A percentile compares a stretch with the other conserved stretches of the same genome.
Conservation (phyloP, 2,797 vertebrate genomes). For the Pseudocheirus occidentalis region DNA sequence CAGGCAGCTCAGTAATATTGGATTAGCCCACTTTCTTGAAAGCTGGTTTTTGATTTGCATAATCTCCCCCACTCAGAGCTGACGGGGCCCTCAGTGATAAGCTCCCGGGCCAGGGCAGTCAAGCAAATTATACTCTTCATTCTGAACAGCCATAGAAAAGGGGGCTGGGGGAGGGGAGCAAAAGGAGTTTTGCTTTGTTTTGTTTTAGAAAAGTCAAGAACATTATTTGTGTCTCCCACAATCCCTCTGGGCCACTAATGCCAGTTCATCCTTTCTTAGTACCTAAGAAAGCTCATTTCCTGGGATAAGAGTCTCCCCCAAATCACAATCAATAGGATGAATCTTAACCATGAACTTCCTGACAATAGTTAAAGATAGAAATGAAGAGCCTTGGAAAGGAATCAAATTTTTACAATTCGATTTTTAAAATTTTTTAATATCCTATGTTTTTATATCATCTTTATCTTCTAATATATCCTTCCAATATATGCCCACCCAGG, state of each 20-base stretch:
- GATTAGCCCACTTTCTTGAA: conserved; percentile 86
- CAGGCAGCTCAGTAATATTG: conserved; percentile 81
- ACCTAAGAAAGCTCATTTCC: background rate
- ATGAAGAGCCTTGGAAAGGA: background rate
- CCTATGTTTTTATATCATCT: background rate
- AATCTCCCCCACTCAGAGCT: conserved; percentile 77
- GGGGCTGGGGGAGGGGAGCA: background rate
- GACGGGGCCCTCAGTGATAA: conserved; percentile 68
- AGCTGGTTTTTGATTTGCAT: conserved; percentile 84
- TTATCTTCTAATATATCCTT: background rate
- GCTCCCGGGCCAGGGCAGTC: conserved; percentile 39
- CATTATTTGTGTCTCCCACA: conserved; percentile 39
- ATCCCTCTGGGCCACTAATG: background rate
- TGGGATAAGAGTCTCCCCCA: background rate
- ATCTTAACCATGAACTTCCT: conserved; percentile 50
- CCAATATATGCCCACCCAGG: background rate
- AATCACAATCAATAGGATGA: conserved; percentile 11
- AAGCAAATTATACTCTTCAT: conserved; percentile 66
- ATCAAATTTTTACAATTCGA: background rate
- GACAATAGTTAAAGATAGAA: background rate
- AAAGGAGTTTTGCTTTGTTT: conserved; percentile 42
- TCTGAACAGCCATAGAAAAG: conserved; percentile 28
- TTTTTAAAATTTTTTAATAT: background rate
- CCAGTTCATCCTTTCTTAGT: background rate
- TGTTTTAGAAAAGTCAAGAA: conserved; percentile 63